Conservation (phyloP, 2,113 vertebrate species). For the Dunckerocampus dactyliophorus region DNA sequence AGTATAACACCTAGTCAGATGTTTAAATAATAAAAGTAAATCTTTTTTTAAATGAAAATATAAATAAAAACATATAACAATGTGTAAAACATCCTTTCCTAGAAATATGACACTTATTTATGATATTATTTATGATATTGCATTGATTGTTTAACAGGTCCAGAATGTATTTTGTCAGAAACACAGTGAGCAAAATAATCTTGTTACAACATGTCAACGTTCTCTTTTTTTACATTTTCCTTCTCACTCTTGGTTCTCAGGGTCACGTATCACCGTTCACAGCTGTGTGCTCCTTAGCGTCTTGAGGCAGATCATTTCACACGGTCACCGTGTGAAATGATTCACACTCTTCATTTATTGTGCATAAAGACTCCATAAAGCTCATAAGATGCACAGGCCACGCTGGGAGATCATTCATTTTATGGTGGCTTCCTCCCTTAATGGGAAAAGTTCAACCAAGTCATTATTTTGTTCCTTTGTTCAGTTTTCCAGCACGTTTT, state of each 20-base stretch:
- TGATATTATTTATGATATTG: too few species aligned
- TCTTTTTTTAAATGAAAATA: too few species aligned
- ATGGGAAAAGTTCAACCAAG: constrained; percentile 45
- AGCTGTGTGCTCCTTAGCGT: constrained; percentile 3
- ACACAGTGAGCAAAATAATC: constrained; percentile 10
- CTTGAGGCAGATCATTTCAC: constrained; percentile 18
- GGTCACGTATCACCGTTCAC: neutral
- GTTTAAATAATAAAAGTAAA: too few species aligned
- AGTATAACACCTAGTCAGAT: too few species aligned
- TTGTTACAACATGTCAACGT: constrained; percentile 38
- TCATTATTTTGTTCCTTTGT: constrained; percentile 1
- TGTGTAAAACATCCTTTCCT: too few species aligned
- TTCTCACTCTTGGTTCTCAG: neutral
- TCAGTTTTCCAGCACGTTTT: constrained; percentile 11
- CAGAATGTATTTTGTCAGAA: neutral
- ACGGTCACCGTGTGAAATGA: neutral
- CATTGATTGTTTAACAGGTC: too few species aligned
- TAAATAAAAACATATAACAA: too few species aligned
- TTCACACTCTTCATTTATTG: neutral
- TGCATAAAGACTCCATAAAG: neutral
- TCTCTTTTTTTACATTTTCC: neutral
- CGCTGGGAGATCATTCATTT: constrained; percentile 20
- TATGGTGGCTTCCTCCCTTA: constrained; percentile 21
- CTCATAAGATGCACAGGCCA: constrained; percentile 1
- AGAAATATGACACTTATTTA: too few species aligned